phyloP scores from a whole-genome alignment of 2,797 vertebrate genomes.

The Limosa lapponica region DNA sequence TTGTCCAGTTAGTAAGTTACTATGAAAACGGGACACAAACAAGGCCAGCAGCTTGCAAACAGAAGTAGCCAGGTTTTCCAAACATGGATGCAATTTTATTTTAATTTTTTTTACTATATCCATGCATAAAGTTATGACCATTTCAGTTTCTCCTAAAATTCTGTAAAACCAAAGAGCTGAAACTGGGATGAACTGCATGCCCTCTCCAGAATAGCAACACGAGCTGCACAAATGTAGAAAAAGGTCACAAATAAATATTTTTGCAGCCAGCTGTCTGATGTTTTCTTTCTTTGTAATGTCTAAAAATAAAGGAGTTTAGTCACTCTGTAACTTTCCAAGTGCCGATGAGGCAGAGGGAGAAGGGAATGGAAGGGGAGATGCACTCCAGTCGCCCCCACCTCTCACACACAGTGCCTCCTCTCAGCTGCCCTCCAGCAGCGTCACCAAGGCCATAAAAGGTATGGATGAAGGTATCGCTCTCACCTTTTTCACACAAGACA shows the following conservation, averaged over 20 bases:
- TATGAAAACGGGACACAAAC: background rate
- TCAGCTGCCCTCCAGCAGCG: background rate
- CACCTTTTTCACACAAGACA: fast-evolving
- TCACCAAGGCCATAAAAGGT: background rate
- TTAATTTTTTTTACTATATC: background rate
- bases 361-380: background rate
- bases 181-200: background rate
- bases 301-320: slow-evolving; percentile 61
- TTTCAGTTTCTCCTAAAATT: slow-evolving; percentile 8
- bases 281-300: slow-evolving; percentile 49
- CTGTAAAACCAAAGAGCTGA: background rate
- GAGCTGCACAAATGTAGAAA: slow-evolving; percentile 8
- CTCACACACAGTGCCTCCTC: background rate
- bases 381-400: background rate
- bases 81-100: background rate
- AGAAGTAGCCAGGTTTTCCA: background rate
- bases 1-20: background rate
- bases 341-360: background rate
- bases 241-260: slow-evolving; percentile 65
- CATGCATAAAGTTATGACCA: background rate
- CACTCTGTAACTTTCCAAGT: slow-evolving; percentile 47
- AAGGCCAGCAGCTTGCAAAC: background rate
- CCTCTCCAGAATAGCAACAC: slow-evolving; percentile 34
- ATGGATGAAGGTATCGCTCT: background rate
- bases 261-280: slow-evolving; percentile 50